Evolutionary conservation across 1,140 invertebrate species (phyloP), one percentile per base, ranked within the genome.

Genomic region (Brachionus manjavacas): DNA sequence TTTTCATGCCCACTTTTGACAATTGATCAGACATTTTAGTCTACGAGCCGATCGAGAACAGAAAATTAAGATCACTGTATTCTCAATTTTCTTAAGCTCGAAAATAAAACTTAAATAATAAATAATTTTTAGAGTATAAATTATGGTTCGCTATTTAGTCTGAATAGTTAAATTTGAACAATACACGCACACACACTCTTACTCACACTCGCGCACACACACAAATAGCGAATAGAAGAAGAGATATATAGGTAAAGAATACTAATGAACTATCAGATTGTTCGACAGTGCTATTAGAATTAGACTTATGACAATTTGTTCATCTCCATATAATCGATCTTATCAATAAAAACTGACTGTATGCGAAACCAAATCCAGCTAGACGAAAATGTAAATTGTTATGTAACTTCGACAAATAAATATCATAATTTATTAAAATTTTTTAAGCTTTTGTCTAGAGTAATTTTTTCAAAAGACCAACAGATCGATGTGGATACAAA

Each of bases 1-100:
- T 64, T 60, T 78, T 64, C 79, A 81, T 81, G 23, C 79, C 64
- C 12, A 81, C 49, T 81, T 81, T 81, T 35, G 35, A 72, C 31
- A 60, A 16, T 72, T 72, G 68, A 20, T 72, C 66, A 68, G 28
- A 35, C 66, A 68, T 68, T 68, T 28, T 68, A 14, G 60, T 23
- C 20, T 31, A 31, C 66, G 66, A 68, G 25, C 66, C 12, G 31
- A 68, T 31, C 66, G 11, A n/a, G 31, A 68, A 68, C 25, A 28
- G 31, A 68, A 68, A 68, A 68, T 39, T 68, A 31, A 31, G 66
- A 68, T 35, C 64, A 31, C 23, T 31, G 14, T 68, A 14, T 39
- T 60, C 52, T 60, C 52, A 60, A 60, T 60, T 60, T 60, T 60
- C 52, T 60, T 20, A 23, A 60, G 52, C 52, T 60, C 52, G 16